A percentile compares a stretch with the other conserved stretches of the same genome.
Evolutionary conservation across 2,888 invertebrate species (phyloP).

Genomic region (Ectemnius cavifrons): DNA sequence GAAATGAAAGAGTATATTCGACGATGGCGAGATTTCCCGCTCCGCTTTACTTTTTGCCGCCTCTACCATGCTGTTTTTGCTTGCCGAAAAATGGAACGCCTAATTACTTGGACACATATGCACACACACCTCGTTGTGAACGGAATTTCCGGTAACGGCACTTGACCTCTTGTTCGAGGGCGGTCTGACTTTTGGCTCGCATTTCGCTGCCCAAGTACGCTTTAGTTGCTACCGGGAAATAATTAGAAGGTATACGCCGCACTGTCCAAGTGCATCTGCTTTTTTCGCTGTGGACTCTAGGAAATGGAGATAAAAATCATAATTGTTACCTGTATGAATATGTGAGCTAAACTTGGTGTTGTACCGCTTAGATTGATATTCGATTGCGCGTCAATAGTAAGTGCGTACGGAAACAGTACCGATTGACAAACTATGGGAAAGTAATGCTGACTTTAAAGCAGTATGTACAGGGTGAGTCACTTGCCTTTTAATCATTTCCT

Average conservation of each 20-base stretch:
- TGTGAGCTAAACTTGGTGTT: too few species aligned
- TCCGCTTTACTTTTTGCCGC: slow-evolving; percentile 9
- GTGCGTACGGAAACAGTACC: too few species aligned
- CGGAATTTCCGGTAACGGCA: slow-evolving; percentile 34
- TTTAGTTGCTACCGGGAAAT: slow-evolving; percentile 52
- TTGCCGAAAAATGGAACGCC: slow-evolving; percentile 25
- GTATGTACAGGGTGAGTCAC: too few species aligned
- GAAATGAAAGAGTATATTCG: slow-evolving; percentile 31
- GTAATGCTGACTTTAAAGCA: too few species aligned
- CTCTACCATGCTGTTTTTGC: slow-evolving; percentile 2
- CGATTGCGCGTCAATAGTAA: too few species aligned
- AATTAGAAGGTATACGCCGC: slow-evolving; percentile 49
- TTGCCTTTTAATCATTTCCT: too few species aligned
- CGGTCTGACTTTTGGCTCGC: slow-evolving; percentile 58
- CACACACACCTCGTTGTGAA: slow-evolving; percentile 41
- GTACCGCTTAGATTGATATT: too few species aligned
- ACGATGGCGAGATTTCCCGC: slow-evolving; percentile 23
- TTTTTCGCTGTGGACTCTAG: slow-evolving; percentile 36
- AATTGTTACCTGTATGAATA: too few species aligned
- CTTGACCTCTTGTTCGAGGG: slow-evolving; percentile 24
- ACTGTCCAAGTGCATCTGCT: slow-evolving; percentile 1
- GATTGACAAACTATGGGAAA: too few species aligned
- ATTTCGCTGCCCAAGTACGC: slow-evolving; percentile 51
- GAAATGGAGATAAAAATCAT: not conserved
- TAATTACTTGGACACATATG: slow-evolving; percentile 46